These are phyloP conservation scores for Halictus ligatus DNA, from an alignment of 2,888 invertebrate genomes.

Conservation along the genomic window DNA sequence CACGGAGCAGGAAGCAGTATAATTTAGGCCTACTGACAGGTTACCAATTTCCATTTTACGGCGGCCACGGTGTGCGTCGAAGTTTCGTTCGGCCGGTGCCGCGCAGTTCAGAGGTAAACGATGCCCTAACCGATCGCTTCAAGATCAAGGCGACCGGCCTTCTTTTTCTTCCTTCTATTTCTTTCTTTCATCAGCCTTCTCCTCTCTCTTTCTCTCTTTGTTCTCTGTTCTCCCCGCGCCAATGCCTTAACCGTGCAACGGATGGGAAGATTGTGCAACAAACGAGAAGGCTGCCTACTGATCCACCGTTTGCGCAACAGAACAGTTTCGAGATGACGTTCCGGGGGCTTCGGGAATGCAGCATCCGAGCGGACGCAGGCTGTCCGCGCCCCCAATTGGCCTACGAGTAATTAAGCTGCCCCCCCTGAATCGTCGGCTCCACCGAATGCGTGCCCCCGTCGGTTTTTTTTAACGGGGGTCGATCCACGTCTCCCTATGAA, in stretches of 20 bases:
- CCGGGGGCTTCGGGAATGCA: slow-evolving; percentile 62
- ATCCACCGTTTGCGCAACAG: slow-evolving; percentile 72
- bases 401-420: slow-evolving; percentile 43
- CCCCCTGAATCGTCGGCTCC: not conserved
- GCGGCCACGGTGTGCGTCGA: slow-evolving; percentile 18
- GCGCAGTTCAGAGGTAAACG: slow-evolving; percentile 32
- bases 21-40: slow-evolving; percentile 24
- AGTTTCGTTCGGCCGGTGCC: slow-evolving; percentile 21
- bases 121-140: slow-evolving; percentile 32
- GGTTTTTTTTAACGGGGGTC: slow-evolving; percentile 20
- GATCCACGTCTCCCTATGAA: slow-evolving; percentile 31
- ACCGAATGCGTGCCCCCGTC: not conserved
- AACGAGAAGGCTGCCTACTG: slow-evolving; percentile 70
- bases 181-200: not conserved
- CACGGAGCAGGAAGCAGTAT: slow-evolving; percentile 2
- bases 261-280: slow-evolving; percentile 72
- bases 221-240: slow-evolving; percentile 38
- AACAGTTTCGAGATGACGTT: slow-evolving; percentile 68
- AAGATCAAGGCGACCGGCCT: slow-evolving; percentile 51
- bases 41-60: slow-evolving; percentile 37
- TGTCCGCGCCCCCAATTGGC: not conserved
- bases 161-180: not conserved
- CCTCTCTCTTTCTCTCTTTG: not conserved
- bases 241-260: slow-evolving; percentile 62
- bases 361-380: slow-evolving; percentile 44